These are phyloP conservation scores for Heterochromis multidens DNA, from an alignment of 2,113 vertebrate species.

Conservation along the genomic window DNA sequence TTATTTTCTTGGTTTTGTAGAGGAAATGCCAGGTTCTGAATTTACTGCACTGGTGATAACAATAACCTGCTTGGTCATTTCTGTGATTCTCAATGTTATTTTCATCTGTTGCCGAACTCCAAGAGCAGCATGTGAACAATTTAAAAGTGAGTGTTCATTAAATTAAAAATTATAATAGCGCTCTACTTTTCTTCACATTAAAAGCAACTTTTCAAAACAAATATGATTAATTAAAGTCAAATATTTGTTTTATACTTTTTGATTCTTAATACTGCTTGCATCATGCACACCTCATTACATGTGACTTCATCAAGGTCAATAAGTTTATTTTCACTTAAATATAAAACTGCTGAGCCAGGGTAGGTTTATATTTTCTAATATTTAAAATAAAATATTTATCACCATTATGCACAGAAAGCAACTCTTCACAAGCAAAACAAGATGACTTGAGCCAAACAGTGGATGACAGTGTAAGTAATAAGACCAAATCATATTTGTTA, in stretches of 20 bases:
- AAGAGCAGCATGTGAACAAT: accelerated
- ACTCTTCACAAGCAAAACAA: background rate
- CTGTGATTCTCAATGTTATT: background rate
- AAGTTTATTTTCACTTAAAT: accelerated
- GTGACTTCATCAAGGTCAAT: background rate
- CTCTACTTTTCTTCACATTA: background rate
- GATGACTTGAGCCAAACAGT: background rate
- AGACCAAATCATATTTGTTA: accelerated
- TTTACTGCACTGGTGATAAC: background rate
- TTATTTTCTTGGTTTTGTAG: too few relatives aligned
- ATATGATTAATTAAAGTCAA: too few relatives aligned
- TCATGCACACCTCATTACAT: background rate
- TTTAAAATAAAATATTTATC: too few relatives aligned
- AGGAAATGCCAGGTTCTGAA: too few relatives aligned
- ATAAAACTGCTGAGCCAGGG: too few relatives aligned
- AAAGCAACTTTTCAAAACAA: too few relatives aligned
- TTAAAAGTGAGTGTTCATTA: background rate
- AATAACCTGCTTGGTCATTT: background rate
- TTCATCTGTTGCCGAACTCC: background rate
- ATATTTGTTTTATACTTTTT: background rate
- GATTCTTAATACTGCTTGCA: background rate
- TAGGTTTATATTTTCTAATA: too few relatives aligned
- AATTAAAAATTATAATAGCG: too few relatives aligned
- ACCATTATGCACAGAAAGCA: background rate
- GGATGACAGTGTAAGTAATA: background rate